Evolutionary conservation across 2,888 invertebrate genomes (phyloP).

Genomic region (Myopa tessellatipennis): DNA sequence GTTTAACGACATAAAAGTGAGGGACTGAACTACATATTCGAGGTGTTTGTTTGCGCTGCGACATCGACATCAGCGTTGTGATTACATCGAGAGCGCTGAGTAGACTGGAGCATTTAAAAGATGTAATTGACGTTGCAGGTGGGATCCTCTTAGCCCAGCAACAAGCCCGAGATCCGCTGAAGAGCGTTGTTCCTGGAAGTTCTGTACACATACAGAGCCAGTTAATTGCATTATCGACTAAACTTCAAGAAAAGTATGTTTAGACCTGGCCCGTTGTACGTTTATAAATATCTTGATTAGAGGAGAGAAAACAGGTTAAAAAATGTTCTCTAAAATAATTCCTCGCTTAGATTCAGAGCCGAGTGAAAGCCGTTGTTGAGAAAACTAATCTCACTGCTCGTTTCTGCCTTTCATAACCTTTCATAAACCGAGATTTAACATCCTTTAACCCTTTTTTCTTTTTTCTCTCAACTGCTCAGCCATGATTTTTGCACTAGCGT

Average conservation of each 20-base stretch:
- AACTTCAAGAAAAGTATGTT: no score
- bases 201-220: no score
- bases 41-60: background rate
- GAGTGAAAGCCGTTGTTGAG: background rate
- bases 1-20: conserved; percentile 9
- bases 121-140: no score
- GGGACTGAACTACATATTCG: background rate
- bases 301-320: background rate
- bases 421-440: background rate
- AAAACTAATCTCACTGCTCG: background rate
- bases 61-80: background rate
- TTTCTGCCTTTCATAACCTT: background rate
- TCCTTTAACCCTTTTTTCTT: background rate
- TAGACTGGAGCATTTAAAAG: no score
- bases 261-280: no score
- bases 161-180: no score
- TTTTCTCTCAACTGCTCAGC: conserved; percentile 19
- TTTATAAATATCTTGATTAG: background rate
- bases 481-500: conserved; percentile 35
- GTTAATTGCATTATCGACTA: no score
- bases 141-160: no score
- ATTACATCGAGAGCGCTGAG: background rate
- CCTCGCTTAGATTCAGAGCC: background rate
- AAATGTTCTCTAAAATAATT: background rate
- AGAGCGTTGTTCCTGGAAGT: no score